Conservation (phyloP, 2,888 invertebrate species). For the Plagiodera versicolora region DNA sequence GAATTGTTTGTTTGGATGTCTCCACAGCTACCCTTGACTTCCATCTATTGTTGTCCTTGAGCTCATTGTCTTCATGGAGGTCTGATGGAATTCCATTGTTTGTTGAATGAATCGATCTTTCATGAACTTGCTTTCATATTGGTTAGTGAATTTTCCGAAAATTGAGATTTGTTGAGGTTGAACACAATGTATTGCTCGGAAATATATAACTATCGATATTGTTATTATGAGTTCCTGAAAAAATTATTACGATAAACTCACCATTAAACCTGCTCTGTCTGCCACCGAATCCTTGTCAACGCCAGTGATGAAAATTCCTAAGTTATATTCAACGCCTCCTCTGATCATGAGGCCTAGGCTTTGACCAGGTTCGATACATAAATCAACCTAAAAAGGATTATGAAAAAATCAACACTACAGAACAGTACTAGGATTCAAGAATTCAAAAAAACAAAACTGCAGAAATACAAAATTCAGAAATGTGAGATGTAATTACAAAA, state of each 20-base stretch:
- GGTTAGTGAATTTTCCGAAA: no score
- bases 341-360: constrained; percentile 93
- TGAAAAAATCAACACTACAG: constrained; percentile 3
- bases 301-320: constrained; percentile 94
- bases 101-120: no score
- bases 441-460: no score
- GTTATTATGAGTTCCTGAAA: no score
- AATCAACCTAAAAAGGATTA: constrained; percentile 66
- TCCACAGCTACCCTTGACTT: neutral
- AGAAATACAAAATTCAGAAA: no score
- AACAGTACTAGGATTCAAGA: no score
- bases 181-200: no score
- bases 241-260: constrained; percentile 48
- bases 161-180: no score
- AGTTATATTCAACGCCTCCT: constrained; percentile 91
- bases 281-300: constrained; percentile 94
- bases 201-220: no score
- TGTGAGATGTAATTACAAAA: no score
- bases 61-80: neutral
- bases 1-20: neutral
- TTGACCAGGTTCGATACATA: constrained; percentile 87
- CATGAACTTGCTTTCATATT: no score
- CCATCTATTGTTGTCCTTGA: neutral
- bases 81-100: neutral
- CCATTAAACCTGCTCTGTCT: constrained; percentile 87